Conservation (phyloP, 2,888 invertebrate genomes). For the Strigamia maritima region DNA sequence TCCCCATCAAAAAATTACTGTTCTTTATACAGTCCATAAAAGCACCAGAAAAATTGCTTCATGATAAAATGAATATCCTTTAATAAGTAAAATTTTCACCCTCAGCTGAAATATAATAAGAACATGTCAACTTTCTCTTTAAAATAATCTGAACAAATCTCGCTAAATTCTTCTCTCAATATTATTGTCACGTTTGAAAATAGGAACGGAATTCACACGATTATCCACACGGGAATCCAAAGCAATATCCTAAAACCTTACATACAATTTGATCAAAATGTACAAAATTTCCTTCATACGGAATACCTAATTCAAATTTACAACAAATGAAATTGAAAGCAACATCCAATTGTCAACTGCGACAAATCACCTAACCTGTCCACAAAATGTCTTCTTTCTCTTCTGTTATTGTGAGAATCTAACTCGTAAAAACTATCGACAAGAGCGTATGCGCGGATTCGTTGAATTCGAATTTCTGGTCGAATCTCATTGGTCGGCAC, state of each 20-base stretch:
- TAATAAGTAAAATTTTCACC: no score
- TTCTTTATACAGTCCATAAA: no score
- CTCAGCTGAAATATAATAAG: no score
- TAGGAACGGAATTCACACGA: neutral
- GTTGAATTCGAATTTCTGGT: no score
- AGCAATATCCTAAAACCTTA: neutral
- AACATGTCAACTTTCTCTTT: neutral
- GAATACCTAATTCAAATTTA: slow-evolving; percentile 3
- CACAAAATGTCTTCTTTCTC: neutral
- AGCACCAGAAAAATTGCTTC: no score
- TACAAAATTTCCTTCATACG: neutral
- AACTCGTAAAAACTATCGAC: no score
- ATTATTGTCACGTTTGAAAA: neutral
- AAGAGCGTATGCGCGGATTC: no score
- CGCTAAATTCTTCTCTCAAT: neutral
- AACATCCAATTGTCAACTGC: neutral
- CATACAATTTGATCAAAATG: neutral
- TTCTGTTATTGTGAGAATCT: neutral
- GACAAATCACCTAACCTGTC: neutral
- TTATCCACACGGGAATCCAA: neutral
- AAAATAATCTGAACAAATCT: no score
- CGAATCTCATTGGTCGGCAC: no score
- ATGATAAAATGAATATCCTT: no score
- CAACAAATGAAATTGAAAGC: neutral
- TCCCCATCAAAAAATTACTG: no score